Evolutionary conservation across 1,140 invertebrate species (phyloP), one percentile per base, ranked within the genome.

Genomic region (Aradophagus sp.): DNA sequence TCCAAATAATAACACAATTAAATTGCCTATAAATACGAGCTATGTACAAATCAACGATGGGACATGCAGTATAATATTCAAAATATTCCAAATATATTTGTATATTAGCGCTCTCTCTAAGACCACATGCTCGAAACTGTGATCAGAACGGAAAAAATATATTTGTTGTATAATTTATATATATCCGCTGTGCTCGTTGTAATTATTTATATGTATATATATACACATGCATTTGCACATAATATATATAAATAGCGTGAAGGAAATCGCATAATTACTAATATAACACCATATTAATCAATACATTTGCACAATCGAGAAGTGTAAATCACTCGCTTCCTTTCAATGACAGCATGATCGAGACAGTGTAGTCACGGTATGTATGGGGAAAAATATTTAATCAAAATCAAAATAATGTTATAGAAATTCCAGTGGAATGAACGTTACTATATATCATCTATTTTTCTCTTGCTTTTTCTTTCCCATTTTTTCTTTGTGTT

Each of bases 21-120:
- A 83, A 56, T 83, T 82, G 77, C 77, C 81, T 66, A 82, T 78
- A 81, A 77, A 75, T 83, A 85, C 70, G 55, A 81, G 75, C 80
- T 85, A 86, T 84, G 74, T 86, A 86, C 82, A 83, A 81, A 77
- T 80, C 58, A 76, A 80, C 70, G 82, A 84, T 67, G 50, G 77
- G 81, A 84, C 80, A 83, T 82, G 75, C 78, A 83, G 77, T 66
- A 61, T 73, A 78, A 74, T 67, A 66, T 72, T 45, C 6, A 66
- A 53, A n/a, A n/a, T n/a, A n/a, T n/a, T n/a, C n/a, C n/a, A n/a
- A n/a, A n/a, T n/a, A n/a, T n/a, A n/a, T n/a, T n/a, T n/a, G n/a
- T 62, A 45, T 61, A 56, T 47, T 78, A 80, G 70, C 78, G 75
- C 78, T 48, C 73, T 75, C 13, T 62, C 56, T 80, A 81, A 55